Percentiles rank a stretch among this genome's conserved stretches.
These are phyloP conservation scores for Tyrannus savana DNA, from an alignment of 2,113 vertebrate genomes.

Conservation along the genomic window DNA sequence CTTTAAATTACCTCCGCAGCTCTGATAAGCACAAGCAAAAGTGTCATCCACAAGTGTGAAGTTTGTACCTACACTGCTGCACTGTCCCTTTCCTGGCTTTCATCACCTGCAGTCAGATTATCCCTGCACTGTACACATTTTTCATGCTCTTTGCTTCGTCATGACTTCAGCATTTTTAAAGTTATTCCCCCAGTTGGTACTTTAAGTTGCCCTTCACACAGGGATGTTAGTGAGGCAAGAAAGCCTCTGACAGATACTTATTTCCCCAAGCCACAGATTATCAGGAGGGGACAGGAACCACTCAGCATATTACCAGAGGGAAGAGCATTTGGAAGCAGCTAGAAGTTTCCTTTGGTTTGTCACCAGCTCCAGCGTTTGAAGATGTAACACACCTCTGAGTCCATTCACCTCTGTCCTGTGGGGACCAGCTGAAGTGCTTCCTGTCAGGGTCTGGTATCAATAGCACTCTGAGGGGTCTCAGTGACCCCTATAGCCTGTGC, in stretches of 20 bases:
- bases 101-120: background rate
- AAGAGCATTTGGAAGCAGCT: background rate
- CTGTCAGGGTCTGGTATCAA: slow-evolving; percentile 66
- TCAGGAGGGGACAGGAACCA: background rate
- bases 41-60: rapidly evolving
- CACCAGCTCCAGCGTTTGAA: slow-evolving; percentile 40
- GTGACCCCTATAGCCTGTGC: slow-evolving; percentile 80
- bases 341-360: slow-evolving; percentile 44
- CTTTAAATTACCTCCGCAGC: background rate
- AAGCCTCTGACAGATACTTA: background rate
- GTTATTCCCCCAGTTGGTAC: background rate
- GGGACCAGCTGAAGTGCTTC: slow-evolving; percentile 75
- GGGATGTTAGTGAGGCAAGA: background rate
- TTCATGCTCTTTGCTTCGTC: background rate
- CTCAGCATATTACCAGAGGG: background rate
- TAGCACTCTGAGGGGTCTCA: slow-evolving; percentile 71
- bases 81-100: background rate
- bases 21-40: background rate
- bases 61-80: background rate
- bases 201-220: background rate
- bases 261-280: background rate
- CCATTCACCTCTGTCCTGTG: slow-evolving; percentile 42
- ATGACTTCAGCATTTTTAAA: background rate
- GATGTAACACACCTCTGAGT: slow-evolving; percentile 53
- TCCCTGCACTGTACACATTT: background rate